Conservation (phyloP, 1,140 invertebrate species). For the Lethrus apterus region DNA sequence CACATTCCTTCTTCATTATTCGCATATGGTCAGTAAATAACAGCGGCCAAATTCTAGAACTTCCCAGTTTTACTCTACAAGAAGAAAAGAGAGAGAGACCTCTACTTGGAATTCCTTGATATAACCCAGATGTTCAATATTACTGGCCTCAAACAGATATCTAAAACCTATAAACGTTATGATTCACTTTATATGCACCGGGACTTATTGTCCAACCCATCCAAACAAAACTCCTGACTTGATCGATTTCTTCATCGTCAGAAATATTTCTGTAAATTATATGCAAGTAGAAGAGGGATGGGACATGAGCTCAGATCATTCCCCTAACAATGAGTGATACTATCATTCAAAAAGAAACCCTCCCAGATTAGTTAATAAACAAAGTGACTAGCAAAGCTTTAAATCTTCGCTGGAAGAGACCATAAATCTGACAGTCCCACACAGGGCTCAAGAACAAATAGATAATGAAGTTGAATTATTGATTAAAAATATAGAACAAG, state of each 20-base stretch:
- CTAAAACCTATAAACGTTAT: too few species aligned
- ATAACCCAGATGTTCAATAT: too few species aligned
- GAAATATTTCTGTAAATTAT: conserved; percentile 13
- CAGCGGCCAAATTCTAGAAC: too few species aligned
- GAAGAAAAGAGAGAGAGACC: too few species aligned
- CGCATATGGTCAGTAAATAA: too few species aligned
- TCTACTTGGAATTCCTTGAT: too few species aligned
- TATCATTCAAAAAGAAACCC: conserved; percentile 5
- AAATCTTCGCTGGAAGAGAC: not conserved
- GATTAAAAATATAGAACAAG: not conserved
- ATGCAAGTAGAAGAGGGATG: too few species aligned
- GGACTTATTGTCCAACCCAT: conserved; percentile 37
- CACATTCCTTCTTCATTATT: too few species aligned
- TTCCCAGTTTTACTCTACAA: too few species aligned
- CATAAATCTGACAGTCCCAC: not conserved
- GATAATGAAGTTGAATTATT: conserved; percentile 7
- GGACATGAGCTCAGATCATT: too few species aligned
- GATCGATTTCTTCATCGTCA: conserved; percentile 29
- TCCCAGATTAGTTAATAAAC: conserved; percentile 2
- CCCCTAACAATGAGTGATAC: conserved; percentile 12
- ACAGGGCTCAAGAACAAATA: not conserved
- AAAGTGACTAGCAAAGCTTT: conserved; percentile 1
- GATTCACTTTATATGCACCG: too few species aligned
- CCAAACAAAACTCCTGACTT: conserved; percentile 34
- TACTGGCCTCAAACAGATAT: too few species aligned